phyloP scores from a whole-genome alignment of 2,888 invertebrate species.

The Trachelus iudaicus region DNA sequence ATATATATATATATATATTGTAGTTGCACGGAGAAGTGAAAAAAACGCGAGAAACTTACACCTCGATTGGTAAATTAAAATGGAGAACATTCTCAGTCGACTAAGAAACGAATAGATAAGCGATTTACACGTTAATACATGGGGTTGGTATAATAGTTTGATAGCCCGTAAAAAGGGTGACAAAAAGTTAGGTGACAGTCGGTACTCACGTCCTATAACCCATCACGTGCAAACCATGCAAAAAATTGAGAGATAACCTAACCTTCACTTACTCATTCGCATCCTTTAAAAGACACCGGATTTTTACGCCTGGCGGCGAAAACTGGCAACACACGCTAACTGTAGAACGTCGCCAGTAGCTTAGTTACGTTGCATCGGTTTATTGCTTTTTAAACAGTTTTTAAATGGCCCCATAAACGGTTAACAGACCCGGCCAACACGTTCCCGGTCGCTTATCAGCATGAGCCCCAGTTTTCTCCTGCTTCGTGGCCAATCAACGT shows the following conservation, averaged over 20 bases:
- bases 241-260: not conserved
- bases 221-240: not conserved
- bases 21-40: not conserved
- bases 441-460: not conserved
- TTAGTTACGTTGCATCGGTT: not conserved
- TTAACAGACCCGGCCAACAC: not conserved
- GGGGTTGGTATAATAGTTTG: not conserved
- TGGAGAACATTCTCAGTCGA: not conserved
- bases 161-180: not conserved
- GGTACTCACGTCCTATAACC: not conserved
- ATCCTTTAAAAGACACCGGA: not conserved
- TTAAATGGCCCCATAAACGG: not conserved
- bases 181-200: not conserved
- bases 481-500: slow-evolving; percentile 1
- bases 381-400: not conserved
- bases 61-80: not conserved
- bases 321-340: not conserved
- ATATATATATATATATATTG: too few relatives aligned
- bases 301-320: not conserved
- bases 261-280: not conserved
- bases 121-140: not conserved
- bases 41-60: not conserved
- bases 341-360: not conserved
- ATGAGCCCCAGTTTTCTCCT: not conserved
- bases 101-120: not conserved